Base-by-base conservation (phyloP, 2,113 vertebrate genomes). In the Ceuthmochares aereus region DNA sequence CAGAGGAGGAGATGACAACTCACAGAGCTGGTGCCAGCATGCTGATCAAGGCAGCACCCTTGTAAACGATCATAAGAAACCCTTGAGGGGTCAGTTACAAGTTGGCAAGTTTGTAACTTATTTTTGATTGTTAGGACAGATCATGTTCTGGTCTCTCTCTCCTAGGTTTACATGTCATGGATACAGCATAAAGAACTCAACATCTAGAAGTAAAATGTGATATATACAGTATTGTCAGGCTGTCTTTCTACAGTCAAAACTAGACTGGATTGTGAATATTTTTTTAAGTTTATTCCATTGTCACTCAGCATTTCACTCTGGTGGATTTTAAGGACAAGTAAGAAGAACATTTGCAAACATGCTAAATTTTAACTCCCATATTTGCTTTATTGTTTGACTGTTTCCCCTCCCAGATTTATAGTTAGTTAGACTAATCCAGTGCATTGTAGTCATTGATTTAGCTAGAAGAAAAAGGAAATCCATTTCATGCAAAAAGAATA, bases 401-500 rank as follows among this genome's bases (percentile, higher is more conserved):
- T 42, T 52, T 54, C 67, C 87, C 63, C 51, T 49, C 40, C 4
- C 32, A 56, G 36, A 79, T 58, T 79, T 40, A 70, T 22, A 90
- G 14, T 43, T 43, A 90, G 21, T 68, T 45, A 43, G 10, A 84
- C 59, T 74, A 27, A 34, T 51, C 11, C 58, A 69, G 18, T 40
- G 36, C 29, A 82, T 62, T 85, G 54, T 55, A 74, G 7, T 32
- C 34, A 74, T n/a, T 62, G 64, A 90, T 59, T 67, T 93, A 81
- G 51, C 63, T 72, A 85, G 49, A 40, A 96, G 56, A 52, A 59
- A 84, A 93, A 94, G 10, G 5, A 72, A 12, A 93, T 6, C 32
- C 2, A 79, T 67, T 96, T 95, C 34, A 84, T 75, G 43, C 37
- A 95, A 94, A 87, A 83, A 14, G 43, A 96, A 84, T 2, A 74